Base-by-base conservation (phyloP, 1,140 invertebrate species). In the Gryon sp. region DNA sequence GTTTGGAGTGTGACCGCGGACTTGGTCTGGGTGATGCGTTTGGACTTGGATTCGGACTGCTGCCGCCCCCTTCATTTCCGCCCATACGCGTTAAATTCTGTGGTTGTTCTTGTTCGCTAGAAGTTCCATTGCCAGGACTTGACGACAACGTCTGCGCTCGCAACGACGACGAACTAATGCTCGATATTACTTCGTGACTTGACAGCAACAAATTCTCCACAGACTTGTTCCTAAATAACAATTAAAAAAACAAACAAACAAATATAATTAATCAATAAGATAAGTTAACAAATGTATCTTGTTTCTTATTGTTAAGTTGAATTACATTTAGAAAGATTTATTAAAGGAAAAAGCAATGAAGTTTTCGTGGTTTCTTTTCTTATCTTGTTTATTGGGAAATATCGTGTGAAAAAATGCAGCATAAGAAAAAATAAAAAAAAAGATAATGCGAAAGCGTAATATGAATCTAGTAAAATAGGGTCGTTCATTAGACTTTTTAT, bases 141-240 rank as follows among this genome's bases (percentile, higher is more conserved):
- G 50, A 30, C 2, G 80, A 70, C 16, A 82, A 70, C 50, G 50
- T 81, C 4, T 84, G 83, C 48, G 78, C 76, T 16, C 80, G 63
- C 15, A 86, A 70, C 3, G 82, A 83, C 1, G 82, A 83, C 1
- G 87, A 88, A 66, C 83, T 89, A 74, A 89, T 88, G 43, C 86
- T 89, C 55, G 66, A 86, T 8, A 92, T 91, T 24, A 91, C 91
- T 83, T 92, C 92, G 77, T 92, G 92, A 57, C 91, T 92, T 38
- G 91, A 91, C 80, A 91, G 89, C 40, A 92, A 84, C 26, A 92
- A 81, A 81, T 92, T 92, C 83, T 93, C 92, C 83, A 92, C 91
- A 19, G 92, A 92, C 81, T 92, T 92, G 83, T 91, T 90, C 91
- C 92, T 93, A 78, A 0, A 41, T n/a, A 41, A 3, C 22, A 12